Conservation (phyloP, 2,113 vertebrate genomes). For the Panthera leo region DNA sequence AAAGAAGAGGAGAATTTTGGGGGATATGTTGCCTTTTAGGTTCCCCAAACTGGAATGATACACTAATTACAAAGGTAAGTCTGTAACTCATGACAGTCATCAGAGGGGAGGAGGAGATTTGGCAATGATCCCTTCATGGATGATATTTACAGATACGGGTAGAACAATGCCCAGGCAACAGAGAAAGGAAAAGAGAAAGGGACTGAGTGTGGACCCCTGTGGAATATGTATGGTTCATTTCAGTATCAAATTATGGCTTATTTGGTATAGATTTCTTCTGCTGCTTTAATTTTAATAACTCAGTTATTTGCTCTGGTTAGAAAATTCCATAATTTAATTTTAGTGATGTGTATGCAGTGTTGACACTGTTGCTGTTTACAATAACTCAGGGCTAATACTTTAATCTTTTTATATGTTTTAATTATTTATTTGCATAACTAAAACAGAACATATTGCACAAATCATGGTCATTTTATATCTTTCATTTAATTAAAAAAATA, state of each 20-base stretch:
- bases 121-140: background rate
- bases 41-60: background rate
- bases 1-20: background rate
- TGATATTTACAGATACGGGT: background rate
- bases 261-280: background rate
- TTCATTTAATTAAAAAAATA: conserved; percentile 42
- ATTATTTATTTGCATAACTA: conserved; percentile 50
- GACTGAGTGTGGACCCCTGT: background rate
- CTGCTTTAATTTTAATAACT: conserved; percentile 44
- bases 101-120: background rate
- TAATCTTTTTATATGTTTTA: conserved; percentile 50
- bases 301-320: background rate
- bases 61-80: background rate
- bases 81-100: background rate
- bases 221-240: background rate
- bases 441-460: background rate
- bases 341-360: background rate
- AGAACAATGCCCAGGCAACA: background rate
- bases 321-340: conserved; percentile 51
- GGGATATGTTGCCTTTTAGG: background rate
- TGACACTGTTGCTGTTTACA: background rate
- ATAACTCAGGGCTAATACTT: conserved; percentile 37
- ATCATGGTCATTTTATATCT: conserved; percentile 31
- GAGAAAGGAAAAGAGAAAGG: background rate
- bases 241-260: background rate